Conservation (phyloP, 2,888 invertebrate genomes). For the Leptopilina drosophilae region DNA sequence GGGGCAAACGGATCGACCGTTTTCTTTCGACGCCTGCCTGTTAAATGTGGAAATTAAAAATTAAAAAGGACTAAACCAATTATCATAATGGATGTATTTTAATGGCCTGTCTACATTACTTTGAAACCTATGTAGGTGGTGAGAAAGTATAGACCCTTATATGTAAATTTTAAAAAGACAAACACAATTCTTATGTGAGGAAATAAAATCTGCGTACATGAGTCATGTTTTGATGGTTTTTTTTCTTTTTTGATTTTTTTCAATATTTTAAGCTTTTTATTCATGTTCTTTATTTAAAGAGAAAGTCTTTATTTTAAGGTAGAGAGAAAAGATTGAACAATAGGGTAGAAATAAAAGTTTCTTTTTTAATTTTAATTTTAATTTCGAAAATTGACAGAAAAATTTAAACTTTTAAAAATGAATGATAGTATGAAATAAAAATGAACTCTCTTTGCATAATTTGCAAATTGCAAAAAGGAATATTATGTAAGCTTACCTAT, state of each 20-base stretch:
- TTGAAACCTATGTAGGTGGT: slow-evolving; percentile 31
- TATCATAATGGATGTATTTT: neutral
- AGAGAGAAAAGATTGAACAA: too few species aligned
- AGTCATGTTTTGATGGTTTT: slow-evolving; percentile 14
- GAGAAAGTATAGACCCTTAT: slow-evolving; percentile 26
- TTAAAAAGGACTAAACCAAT: slow-evolving; percentile 7
- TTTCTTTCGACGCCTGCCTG: slow-evolving; percentile 67
- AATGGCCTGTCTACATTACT: slow-evolving; percentile 18
- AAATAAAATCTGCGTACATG: slow-evolving; percentile 1
- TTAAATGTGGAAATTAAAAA: slow-evolving; percentile 23
- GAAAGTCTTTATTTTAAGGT: too few species aligned
- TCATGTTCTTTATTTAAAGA: too few species aligned
- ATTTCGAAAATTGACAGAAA: too few species aligned
- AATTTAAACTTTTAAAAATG: too few species aligned
- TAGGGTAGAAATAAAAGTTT: too few species aligned
- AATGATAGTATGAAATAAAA: too few species aligned
- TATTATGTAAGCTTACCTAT: slow-evolving; percentile 57
- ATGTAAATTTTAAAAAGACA: slow-evolving; percentile 20
- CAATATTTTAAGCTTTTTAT: too few species aligned
- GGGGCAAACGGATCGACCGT: slow-evolving; percentile 64
- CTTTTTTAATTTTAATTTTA: too few species aligned
- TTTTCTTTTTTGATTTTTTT: neutral
- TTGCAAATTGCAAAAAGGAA: too few species aligned
- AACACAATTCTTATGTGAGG: slow-evolving; percentile 10
- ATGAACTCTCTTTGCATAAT: neutral